Percentiles rank a stretch among this genome's conserved stretches.
These are phyloP conservation scores for Cataglyphis cursor DNA, from an alignment of 2,888 invertebrate genomes.

Conservation along the genomic window DNA sequence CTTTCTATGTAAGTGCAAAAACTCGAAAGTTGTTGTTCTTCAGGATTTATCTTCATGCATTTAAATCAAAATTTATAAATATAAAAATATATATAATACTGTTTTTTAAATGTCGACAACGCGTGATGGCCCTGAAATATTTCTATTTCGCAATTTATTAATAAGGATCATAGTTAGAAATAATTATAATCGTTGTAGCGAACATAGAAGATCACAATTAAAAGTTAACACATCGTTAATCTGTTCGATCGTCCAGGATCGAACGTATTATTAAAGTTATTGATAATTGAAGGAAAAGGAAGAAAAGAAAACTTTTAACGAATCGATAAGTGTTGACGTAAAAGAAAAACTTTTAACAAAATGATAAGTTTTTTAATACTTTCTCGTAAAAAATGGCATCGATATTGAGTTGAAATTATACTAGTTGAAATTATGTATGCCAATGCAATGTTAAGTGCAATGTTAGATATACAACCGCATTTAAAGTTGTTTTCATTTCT, in stretches of 20 bases:
- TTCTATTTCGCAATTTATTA: not conserved
- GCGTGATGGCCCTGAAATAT: not conserved
- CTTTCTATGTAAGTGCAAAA: not conserved
- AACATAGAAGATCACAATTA: not conserved
- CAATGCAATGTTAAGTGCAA: not conserved
- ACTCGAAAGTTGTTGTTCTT: not conserved
- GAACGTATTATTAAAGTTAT: not conserved
- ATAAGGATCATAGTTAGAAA: not conserved
- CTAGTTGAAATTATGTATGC: not conserved
- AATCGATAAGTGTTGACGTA: not conserved
- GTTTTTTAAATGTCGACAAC: not conserved
- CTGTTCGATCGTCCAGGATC: not conserved
- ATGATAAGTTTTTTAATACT: not conserved
- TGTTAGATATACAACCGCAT: not conserved
- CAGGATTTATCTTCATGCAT: not conserved
- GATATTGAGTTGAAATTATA: not conserved
- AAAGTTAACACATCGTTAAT: not conserved
- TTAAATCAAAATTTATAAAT: slow-evolving; percentile 25
- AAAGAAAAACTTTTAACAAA: not conserved
- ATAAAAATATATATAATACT: not conserved
- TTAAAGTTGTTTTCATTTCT: not conserved
- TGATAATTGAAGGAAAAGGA: not conserved
- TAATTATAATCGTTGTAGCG: not conserved
- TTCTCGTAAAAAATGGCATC: not conserved
- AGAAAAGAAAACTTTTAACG: not conserved